phyloP scores from a whole-genome alignment of 2,797 vertebrate genomes.

The Nothura maculosa region DNA sequence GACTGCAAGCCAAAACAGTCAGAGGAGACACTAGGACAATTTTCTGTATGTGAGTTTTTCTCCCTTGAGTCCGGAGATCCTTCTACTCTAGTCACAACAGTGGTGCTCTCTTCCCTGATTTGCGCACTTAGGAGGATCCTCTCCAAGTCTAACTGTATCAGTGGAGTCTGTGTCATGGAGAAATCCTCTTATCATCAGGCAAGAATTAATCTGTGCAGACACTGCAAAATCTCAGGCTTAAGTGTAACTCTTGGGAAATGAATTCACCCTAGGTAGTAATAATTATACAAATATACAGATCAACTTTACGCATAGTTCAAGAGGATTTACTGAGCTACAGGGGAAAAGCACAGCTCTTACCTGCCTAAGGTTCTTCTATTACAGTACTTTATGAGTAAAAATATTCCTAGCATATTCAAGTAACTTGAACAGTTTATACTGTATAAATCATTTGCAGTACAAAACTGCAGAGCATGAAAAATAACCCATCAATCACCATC shows the following conservation, averaged over 20 bases:
- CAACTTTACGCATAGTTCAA: slow-evolving; percentile 31
- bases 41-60: slow-evolving; percentile 36
- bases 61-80: background rate
- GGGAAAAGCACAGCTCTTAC: background rate
- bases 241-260: slow-evolving; percentile 63
- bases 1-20: slow-evolving; percentile 22
- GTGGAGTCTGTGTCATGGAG: background rate
- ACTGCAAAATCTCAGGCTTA: slow-evolving; percentile 53
- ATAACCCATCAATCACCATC: slow-evolving; percentile 14
- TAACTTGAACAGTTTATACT: slow-evolving; percentile 4
- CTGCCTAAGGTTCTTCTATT: background rate
- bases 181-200: slow-evolving; percentile 62
- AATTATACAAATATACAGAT: slow-evolving; percentile 46
- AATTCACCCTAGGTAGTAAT: slow-evolving; percentile 14
- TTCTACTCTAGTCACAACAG: slow-evolving; percentile 45
- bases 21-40: slow-evolving; percentile 32
- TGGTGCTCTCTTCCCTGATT: slow-evolving; percentile 19
- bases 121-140: slow-evolving; percentile 47
- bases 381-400: background rate
- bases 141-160: background rate
- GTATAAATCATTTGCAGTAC: slow-evolving; percentile 19
- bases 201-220: slow-evolving; percentile 65
- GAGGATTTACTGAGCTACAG: slow-evolving; percentile 17
- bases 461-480: slow-evolving; percentile 35
- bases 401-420: slow-evolving; percentile 37